Base-by-base conservation (phyloP, 2,113 vertebrate genomes). In the Erythrocercus mccallii region DNA sequence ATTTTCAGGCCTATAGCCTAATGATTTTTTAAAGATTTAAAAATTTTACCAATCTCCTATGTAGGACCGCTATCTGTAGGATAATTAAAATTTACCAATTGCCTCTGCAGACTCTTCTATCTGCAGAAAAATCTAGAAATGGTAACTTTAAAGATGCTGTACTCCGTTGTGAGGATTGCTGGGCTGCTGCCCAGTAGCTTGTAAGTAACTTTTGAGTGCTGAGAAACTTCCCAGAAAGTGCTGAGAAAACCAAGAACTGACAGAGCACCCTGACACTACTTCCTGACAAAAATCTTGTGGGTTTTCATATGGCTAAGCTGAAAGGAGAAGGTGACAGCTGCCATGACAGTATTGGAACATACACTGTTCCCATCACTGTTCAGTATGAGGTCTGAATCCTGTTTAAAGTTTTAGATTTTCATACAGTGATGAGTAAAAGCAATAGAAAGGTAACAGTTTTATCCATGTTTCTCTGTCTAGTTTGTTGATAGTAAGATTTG, bases 81-180 rank as follows among this genome's bases (percentile, higher is more conserved):
- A 28, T 53, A 65, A 57, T 42, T 2, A 62, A 74, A 72, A 30
- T 33, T 56, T 80, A 30, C 28, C 20, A 22, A 10, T 58, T 83
- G 17, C 16, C 12, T 79, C 69, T 74, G 19, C 47, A 64, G 30
- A 44, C 16, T 78, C 19, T 87, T 86, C 37, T 66, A 23, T 40
- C 37, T 38, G 30, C 53, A 81, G 78, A 73, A 83, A 65, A 62
- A 50, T 45, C 24, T 78, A 47, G 44, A 53, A 48, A 35, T 31
- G 4, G 5, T 69, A 56, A 77, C 33, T 50, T 24, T 64, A 31
- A 57, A 70, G 54, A 25, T 73, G 17, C 42, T 40, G 14, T 40
- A 16, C 33, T 57, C 16, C 2, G 0, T 19, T 48, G n/a, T 47
- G 57, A 47, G 48, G 13, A 24, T 68, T 2, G 0, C 35, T 68